Evolutionary conservation across 2,797 vertebrate genomes (phyloP).

Genomic region (Mergus octosetaceus): DNA sequence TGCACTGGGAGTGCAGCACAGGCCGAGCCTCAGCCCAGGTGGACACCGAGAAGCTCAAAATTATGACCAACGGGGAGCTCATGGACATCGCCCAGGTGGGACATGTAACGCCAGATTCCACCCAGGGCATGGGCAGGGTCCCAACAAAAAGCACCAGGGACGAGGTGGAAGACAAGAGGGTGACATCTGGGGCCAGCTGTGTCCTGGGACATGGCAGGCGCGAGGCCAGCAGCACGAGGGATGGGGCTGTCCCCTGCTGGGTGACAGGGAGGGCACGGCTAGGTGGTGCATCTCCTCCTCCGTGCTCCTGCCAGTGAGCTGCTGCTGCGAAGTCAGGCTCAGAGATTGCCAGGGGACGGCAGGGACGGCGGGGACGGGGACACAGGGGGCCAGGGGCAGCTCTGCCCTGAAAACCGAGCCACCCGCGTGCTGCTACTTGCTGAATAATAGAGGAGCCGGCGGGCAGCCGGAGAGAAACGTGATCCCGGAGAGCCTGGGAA

Average conservation of each 20-base stretch:
- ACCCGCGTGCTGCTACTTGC: constrained; percentile 57
- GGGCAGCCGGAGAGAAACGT: constrained; percentile 44
- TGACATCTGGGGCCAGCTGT: neutral
- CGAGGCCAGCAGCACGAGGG: neutral
- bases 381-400: neutral
- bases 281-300: neutral
- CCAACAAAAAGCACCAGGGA: neutral
- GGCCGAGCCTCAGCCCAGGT: neutral
- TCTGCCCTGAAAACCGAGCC: constrained; percentile 49
- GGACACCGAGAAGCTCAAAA: neutral
- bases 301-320: neutral
- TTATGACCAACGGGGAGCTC: rapidly evolving
- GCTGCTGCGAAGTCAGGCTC: constrained; percentile 59
- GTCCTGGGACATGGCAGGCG: neutral
- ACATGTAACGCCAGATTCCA: neutral
- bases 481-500: constrained; percentile 24
- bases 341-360: constrained; percentile 45
- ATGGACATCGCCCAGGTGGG: neutral
- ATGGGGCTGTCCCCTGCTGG: too few relatives aligned
- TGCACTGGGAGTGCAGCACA: neutral
- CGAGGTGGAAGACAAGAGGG: neutral
- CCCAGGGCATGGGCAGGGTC: neutral
- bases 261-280: neutral
- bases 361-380: neutral
- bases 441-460: constrained; percentile 67